Evolutionary conservation across 2,797 vertebrate genomes (phyloP).

Genomic region (Thalassophryne amazonica): DNA sequence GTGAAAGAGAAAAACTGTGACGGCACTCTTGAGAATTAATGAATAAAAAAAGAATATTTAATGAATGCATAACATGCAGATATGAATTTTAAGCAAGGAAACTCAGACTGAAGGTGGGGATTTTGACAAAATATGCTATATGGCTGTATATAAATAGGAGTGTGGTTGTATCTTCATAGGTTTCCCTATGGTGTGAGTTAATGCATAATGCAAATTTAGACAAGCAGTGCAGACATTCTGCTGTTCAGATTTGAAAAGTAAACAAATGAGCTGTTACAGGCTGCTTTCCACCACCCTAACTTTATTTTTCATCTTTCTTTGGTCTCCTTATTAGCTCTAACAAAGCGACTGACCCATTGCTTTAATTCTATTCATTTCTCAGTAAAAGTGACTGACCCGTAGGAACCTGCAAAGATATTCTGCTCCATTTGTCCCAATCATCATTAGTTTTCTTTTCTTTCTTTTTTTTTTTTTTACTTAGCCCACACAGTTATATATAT

Average conservation of each 20-base stretch:
- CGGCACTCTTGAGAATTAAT: conserved; percentile 20
- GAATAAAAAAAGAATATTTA: neutral
- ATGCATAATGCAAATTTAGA: too few species aligned
- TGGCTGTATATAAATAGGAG: neutral
- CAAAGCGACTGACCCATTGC: neutral
- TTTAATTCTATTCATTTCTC: neutral
- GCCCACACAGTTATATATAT: conserved; percentile 25
- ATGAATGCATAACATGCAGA: conserved; percentile 2
- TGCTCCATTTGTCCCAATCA: conserved; percentile 45
- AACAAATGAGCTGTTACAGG: too few species aligned
- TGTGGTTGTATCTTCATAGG: too few species aligned
- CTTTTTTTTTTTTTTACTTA: conserved; percentile 33
- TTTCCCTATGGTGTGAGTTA: too few species aligned
- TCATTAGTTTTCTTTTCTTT: too few species aligned
- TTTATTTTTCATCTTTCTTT: neutral
- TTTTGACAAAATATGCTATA: neutral
- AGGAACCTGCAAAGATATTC: conserved; percentile 20
- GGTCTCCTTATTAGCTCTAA: neutral
- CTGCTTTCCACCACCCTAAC: too few species aligned
- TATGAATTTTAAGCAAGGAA: neutral
- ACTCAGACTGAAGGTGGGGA: neutral
- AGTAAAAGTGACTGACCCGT: conserved; percentile 20
- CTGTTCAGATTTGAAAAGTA: too few species aligned
- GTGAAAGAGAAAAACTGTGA: neutral
- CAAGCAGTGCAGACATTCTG: too few species aligned